Percentiles rank a stretch among this genome's conserved stretches.
These are phyloP conservation scores for Caenorhabditis drosophilae DNA, from an alignment of 2,888 invertebrate species.

Conservation along the genomic window DNA sequence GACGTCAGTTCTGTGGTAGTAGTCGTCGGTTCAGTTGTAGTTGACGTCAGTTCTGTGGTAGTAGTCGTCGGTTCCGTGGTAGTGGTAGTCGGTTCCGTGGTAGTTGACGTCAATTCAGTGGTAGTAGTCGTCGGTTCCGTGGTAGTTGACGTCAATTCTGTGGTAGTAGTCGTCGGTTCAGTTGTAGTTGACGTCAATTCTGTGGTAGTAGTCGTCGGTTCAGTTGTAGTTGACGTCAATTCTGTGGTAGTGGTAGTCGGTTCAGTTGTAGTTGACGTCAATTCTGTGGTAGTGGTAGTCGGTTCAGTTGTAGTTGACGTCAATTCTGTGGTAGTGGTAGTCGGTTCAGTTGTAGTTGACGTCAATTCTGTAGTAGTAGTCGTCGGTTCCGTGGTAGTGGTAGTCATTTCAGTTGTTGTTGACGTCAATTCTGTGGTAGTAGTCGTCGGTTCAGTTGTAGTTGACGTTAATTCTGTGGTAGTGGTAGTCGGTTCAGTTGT, in stretches of 20 bases:
- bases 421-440: neutral
- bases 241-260: neutral
- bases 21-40: slow-evolving; percentile 7
- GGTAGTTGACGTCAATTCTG: neutral
- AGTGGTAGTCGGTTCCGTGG: neutral
- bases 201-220: neutral
- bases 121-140: neutral
- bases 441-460: neutral
- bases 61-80: neutral
- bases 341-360: neutral
- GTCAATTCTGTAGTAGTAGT: neutral
- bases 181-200: neutral
- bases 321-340: neutral
- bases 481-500: slow-evolving; percentile 2
- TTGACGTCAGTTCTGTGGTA: neutral
- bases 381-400: neutral
- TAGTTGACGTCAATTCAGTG: neutral
- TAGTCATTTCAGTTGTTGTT: neutral
- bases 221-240: neutral
- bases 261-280: neutral
- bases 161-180: neutral
- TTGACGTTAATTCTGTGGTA: neutral
- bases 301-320: neutral
- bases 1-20: slow-evolving; percentile 9
- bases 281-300: neutral